A percentile compares a stretch with the other conserved stretches of the same genome.
Conservation (phyloP, 2,797 vertebrate species). For the Epinephelus coioides region DNA sequence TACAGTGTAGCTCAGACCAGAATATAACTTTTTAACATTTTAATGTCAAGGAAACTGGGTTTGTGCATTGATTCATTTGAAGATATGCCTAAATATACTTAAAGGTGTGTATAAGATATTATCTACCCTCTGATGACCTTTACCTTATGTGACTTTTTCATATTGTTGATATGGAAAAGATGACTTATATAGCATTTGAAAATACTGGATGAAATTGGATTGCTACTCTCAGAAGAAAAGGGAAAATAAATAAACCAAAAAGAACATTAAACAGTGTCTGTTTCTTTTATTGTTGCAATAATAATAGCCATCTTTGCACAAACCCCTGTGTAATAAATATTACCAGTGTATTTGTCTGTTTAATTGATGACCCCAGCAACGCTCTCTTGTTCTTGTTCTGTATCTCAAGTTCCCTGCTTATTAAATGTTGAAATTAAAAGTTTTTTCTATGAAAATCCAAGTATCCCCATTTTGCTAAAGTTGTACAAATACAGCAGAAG, state of each 20-base stretch:
- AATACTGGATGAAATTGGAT: constrained; percentile 9
- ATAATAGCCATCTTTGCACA: neutral
- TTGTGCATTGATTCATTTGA: neutral
- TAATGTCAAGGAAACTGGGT: neutral
- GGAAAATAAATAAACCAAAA: neutral
- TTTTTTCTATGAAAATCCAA: neutral
- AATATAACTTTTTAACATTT: constrained; percentile 4
- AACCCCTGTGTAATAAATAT: constrained; percentile 11
- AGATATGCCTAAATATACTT: neutral
- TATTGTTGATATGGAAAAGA: neutral
- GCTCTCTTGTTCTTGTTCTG: neutral
- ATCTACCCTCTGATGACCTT: neutral
- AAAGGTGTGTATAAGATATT: neutral
- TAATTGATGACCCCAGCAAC: neutral
- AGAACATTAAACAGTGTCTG: constrained; percentile 2
- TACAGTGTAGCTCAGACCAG: neutral
- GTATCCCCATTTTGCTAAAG: neutral
- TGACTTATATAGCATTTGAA: constrained; percentile 3
- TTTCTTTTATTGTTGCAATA: neutral
- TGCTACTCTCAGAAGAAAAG: constrained; percentile 20
- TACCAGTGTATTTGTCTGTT: neutral
- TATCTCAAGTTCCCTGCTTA: neutral
- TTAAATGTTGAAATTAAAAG: neutral
- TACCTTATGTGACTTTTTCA: neutral
- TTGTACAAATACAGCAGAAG: neutral